Percentiles rank a stretch among this genome's conserved stretches.
Conservation (phyloP, 2,113 vertebrate species). For the Peucedramus taeniatus region DNA sequence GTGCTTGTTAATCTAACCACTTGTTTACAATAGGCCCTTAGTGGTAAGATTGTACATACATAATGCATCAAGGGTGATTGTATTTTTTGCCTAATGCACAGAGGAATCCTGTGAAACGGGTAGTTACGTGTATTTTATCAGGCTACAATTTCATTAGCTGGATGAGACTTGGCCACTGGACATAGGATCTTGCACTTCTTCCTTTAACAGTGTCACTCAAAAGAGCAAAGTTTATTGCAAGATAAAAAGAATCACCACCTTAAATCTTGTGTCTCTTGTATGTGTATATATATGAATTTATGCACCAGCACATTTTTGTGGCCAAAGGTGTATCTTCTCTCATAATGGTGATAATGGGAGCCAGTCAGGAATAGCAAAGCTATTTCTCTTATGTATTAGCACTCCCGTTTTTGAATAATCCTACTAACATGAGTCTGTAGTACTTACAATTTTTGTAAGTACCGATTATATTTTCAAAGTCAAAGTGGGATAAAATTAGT, state of each 20-base stretch:
- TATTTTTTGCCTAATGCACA: neutral
- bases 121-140: neutral
- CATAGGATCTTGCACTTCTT: neutral
- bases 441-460: conserved; percentile 77
- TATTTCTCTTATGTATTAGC: conserved; percentile 74
- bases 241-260: neutral
- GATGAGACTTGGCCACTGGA: neutral
- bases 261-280: conserved; percentile 28
- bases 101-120: neutral
- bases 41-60: conserved; percentile 32
- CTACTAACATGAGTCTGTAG: conserved; percentile 69
- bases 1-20: conserved; percentile 25
- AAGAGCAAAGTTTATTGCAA: neutral
- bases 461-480: conserved; percentile 77
- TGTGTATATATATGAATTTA: neutral
- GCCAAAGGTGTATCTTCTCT: conserved; percentile 63
- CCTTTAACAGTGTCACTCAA: neutral
- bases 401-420: conserved; percentile 73
- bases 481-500: conserved; percentile 78
- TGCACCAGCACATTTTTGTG: conserved; percentile 51
- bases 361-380: conserved; percentile 65
- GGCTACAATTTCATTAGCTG: neutral
- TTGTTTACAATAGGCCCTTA: conserved; percentile 49
- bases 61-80: neutral
- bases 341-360: conserved; percentile 69